A percentile compares a stretch with the other conserved stretches of the same genome.
Evolutionary conservation across 2,888 invertebrate genomes (phyloP).

Genomic region (Desoria tigrina): DNA sequence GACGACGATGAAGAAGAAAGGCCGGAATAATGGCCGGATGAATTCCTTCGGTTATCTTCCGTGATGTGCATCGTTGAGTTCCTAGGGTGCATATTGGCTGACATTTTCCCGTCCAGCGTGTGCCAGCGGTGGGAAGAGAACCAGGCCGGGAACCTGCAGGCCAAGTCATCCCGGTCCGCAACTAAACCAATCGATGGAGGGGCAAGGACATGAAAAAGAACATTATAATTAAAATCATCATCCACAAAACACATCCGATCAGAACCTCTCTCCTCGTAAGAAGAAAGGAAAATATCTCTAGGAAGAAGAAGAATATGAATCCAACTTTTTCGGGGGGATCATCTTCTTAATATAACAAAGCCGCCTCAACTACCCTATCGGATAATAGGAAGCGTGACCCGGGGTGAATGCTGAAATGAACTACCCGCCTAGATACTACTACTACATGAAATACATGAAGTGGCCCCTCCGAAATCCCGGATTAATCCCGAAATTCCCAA

Average conservation of each 20-base stretch:
- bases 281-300: neutral
- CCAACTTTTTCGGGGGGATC: no score
- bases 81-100: constrained; percentile 72
- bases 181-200: neutral
- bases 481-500: constrained; percentile 22
- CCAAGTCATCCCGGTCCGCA: constrained; percentile 74
- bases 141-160: constrained; percentile 77
- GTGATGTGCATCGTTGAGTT: constrained; percentile 70
- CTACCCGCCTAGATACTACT: no score
- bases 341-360: no score
- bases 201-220: constrained; percentile 5
- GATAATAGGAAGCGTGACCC: no score
- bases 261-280: neutral
- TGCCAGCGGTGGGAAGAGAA: constrained; percentile 78
- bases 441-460: no score
- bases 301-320: neutral
- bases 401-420: no score
- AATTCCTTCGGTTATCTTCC: constrained; percentile 51
- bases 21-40: constrained; percentile 44
- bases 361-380: no score
- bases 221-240: constrained; percentile 28
- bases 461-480: constrained; percentile 11
- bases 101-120: constrained; percentile 71
- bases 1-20: neutral
- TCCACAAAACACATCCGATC: neutral